Base-by-base conservation (phyloP, 2,888 invertebrate genomes). In the Trachelus stipa region DNA sequence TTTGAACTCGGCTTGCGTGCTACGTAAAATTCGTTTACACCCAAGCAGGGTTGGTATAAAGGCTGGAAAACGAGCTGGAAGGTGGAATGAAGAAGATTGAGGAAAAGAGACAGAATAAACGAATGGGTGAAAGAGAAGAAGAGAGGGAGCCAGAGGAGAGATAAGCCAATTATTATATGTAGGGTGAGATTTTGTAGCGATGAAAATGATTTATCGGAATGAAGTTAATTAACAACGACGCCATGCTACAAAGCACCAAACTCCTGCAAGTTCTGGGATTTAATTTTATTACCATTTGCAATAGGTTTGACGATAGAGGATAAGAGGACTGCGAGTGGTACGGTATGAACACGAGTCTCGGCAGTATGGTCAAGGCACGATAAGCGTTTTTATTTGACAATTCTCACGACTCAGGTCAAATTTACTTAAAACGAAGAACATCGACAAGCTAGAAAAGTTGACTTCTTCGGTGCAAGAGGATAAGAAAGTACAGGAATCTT, bases 361-460 rank as follows among this genome's bases (percentile, higher is more conserved):
- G 76, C 81, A 79, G 79, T 74, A 75, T 81, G 84, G 68, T 78
- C 73, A 73, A 80, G 74, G 77, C 6, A 74, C 80, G 84, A 85
- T 85, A 86, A 85, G 82, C 84, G 78, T 77, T 81, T 80, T 80
- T 84, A 85, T 82, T 86, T 83, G 85, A 85, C 83, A 82, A 82
- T 84, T 83, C 79, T 78, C 81, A 84, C 23, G 23, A 56, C 4
- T 56, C 6, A 23, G 9, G 15, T 23, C 2, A 56, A 56, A 15
- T 56, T 56, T 56, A 56, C 6, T 23, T 56, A 56, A 56, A 56
- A 23, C 23, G 23, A 56, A 56, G 9, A 56, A 9, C 23, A 56
- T 56, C 23, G 9, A 6, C 23, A 6, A 23, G 23, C 23, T 56
- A 56, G 23, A 9, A 56, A 56, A 56, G 6, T 56, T 23, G 2